These are phyloP conservation scores for Phymatocera aterrima DNA, from an alignment of 2,888 invertebrate species.

Conservation along the genomic window DNA sequence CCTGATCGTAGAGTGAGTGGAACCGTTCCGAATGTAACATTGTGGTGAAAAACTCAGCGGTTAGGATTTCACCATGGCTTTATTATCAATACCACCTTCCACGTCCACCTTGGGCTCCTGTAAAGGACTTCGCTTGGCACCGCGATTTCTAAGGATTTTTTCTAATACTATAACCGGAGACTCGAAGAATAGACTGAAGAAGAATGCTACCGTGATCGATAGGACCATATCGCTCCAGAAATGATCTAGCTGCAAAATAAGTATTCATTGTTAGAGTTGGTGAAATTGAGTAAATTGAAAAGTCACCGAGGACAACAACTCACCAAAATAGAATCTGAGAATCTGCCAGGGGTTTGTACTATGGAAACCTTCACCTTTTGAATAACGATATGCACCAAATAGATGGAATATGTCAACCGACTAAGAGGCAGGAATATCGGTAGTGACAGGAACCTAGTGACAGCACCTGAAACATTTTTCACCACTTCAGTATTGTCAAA, in stretches of 20 bases:
- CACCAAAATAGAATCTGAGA: constrained; percentile 36
- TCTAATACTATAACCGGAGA: constrained; percentile 52
- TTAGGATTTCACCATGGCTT: not conserved
- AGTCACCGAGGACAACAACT: constrained; percentile 15
- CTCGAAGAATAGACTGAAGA: constrained; percentile 50
- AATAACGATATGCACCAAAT: constrained; percentile 57
- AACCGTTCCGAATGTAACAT: no score
- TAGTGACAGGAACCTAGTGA: constrained; percentile 77
- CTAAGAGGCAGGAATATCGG: constrained; percentile 74
- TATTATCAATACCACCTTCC: not conserved
- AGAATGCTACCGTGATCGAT: constrained; percentile 40
- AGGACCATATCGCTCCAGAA: constrained; percentile 47
- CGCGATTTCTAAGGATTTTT: constrained; percentile 41
- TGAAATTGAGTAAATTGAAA: not conserved
- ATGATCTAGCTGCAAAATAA: constrained; percentile 41
- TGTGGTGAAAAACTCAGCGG: not conserved
- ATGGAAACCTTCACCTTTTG: constrained; percentile 48
- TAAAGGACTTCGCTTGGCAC: not conserved
- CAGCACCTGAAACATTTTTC: constrained; percentile 70
- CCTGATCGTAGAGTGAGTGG: no score
- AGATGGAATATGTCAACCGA: constrained; percentile 66
- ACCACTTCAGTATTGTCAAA: constrained; percentile 43
- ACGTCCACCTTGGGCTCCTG: not conserved
- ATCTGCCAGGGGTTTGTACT: constrained; percentile 49
- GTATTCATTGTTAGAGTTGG: not conserved